phyloP scores from a whole-genome alignment of 2,888 invertebrate genomes.

The Abrostola triplasia region DNA sequence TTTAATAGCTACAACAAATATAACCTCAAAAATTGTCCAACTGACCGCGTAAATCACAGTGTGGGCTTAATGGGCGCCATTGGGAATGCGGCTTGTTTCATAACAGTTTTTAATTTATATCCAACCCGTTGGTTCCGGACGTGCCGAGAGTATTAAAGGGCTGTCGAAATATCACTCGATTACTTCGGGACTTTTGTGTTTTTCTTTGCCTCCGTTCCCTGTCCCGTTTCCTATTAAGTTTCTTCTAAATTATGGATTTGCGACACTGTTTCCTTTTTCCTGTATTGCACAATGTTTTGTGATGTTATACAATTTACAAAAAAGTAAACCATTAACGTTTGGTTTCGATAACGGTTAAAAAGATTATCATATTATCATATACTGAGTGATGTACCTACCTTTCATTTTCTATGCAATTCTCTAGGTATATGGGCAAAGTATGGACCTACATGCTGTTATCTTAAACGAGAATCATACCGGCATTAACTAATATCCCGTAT shows the following conservation, averaged over 20 bases:
- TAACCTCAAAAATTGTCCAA: conserved; percentile 33
- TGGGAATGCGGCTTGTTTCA: conserved; percentile 41
- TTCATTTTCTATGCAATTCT: no score
- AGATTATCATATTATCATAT: no score
- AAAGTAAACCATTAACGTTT: no score
- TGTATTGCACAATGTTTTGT: no score
- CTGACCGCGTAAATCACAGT: conserved; percentile 34
- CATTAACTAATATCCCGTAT: no score
- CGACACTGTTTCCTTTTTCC: no score
- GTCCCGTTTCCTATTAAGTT: background rate
- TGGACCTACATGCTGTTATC: no score
- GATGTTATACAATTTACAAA: no score
- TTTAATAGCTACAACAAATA: conserved; percentile 32
- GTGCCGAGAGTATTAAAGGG: conserved; percentile 14
- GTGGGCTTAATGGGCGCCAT: conserved; percentile 35
- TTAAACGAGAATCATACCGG: no score
- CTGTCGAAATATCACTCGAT: conserved; percentile 9
- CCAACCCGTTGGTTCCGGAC: conserved; percentile 23
- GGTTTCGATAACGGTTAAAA: no score
- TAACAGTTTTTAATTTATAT: conserved; percentile 50
- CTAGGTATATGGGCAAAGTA: no score
- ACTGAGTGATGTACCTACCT: no score
- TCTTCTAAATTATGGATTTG: background rate
- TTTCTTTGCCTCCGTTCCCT: conserved; percentile 11
- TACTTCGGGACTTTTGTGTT: background rate